Evolutionary conservation across 2,888 invertebrate species (phyloP), one percentile per base, ranked within the genome.

Genomic region (Trachelus troglodyta): DNA sequence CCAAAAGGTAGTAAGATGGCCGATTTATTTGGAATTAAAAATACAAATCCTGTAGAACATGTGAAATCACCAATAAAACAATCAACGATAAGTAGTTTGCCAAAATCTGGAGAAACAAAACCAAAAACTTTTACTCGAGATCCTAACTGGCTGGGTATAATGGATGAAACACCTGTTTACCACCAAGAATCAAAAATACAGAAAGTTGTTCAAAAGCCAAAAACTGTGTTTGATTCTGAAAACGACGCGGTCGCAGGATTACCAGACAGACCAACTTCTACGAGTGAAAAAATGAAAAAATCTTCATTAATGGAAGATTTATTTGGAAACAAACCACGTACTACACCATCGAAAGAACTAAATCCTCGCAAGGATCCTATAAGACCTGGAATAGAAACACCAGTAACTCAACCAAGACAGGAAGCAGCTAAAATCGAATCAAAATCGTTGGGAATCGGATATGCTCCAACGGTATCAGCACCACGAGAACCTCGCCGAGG

Each of bases 21-120:
- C 34, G 83, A 88, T 83, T 85, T 90, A 35, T 90, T 90, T 80
- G 88, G 87, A 37, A 84, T 88, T 12, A 88, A 86, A 75, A 75
- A 77, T 74, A 74, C 82, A 68, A 81, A 83, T 40, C 30, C 76
- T 15, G 80, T 78, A 34, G 75, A 82, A 77, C 82, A 34, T 34
- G 34, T 71, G 30, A 71, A 71, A 34, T 69, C 34, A 4, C 78
- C 35, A 74, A 69, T 40, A 80, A 40, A 4, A 69, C 77, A 73
- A 1, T 69, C 73, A 71, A 23, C 1, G 1, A 23, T 30, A 15
- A 34, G 12, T 34, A 37, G 12, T 34, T 31, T 56, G 34, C 30
- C 73, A 74, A 40, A 73, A 33, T 71, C 71, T 33, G 71, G 31
- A 71, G 31, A 33, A 34, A 12, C 34, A 33, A 71, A 31, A 30